Evolutionary conservation across 2,113 vertebrate genomes (phyloP).

Genomic region (Pitta sordida): DNA sequence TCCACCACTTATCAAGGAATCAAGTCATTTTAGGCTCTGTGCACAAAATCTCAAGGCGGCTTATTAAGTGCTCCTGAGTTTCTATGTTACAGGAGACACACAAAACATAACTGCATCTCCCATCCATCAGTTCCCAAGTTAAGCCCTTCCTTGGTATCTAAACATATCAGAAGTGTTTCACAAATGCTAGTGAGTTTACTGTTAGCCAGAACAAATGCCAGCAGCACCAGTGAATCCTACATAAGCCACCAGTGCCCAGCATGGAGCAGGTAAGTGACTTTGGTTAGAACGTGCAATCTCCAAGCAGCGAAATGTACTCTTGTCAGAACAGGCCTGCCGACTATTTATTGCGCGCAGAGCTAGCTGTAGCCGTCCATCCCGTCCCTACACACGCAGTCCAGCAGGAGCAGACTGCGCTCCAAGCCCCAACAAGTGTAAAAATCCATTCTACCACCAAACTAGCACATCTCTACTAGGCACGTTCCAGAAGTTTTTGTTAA

Average conservation of each 20-base stretch:
- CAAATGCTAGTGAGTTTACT: neutral
- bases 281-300: neutral
- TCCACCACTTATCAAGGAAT: neutral
- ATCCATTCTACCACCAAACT: neutral
- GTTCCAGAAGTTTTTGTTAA: neutral
- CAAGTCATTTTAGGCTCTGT: neutral
- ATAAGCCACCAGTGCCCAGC: accelerated
- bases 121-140: neutral
- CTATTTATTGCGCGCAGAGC: neutral
- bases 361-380: neutral
- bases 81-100: neutral
- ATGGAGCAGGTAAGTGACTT: neutral
- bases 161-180: neutral
- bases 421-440: neutral
- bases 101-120: neutral
- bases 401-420: neutral
- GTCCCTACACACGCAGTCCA: accelerated
- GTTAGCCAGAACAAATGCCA: neutral
- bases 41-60: accelerated
- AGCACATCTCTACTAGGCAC: accelerated
- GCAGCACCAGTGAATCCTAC: neutral
- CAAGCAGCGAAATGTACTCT: neutral
- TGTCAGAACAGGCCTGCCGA: neutral
- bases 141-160: neutral
- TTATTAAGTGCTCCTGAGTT: neutral